Conservation (phyloP, 2,113 vertebrate genomes). For the Podocnemis expansa region DNA sequence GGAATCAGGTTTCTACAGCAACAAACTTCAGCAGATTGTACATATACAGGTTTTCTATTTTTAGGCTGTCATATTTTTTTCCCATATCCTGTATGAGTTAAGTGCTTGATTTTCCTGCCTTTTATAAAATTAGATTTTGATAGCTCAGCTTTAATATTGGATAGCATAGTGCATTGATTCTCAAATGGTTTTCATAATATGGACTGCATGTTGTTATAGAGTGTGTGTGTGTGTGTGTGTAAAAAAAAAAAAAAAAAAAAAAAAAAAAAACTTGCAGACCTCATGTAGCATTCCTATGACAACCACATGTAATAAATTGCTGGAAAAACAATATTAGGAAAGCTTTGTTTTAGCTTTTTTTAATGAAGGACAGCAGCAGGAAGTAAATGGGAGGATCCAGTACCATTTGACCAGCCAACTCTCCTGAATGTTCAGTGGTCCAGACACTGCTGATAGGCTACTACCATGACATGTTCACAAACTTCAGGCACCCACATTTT, state of each 20-base stretch:
- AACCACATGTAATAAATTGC: neutral
- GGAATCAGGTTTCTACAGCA: neutral
- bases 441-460: neutral
- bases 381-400: neutral
- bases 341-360: neutral
- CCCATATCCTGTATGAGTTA: neutral
- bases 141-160: neutral
- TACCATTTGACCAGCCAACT: neutral
- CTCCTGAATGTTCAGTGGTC: neutral
- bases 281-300: neutral
- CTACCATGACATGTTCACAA: too few species aligned
- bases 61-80: neutral
- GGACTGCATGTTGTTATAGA: neutral
- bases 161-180: neutral
- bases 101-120: neutral
- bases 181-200: neutral
- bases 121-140: neutral
- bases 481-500: neutral
- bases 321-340: neutral
- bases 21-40: neutral
- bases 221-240: neutral
- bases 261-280: neutral
- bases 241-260: too few species aligned
- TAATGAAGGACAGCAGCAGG: neutral
- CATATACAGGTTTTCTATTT: neutral